Evolutionary conservation across 2,797 vertebrate species (phyloP), one percentile per base, ranked within the genome.

Genomic region (Pseudotriccus pelzelni): DNA sequence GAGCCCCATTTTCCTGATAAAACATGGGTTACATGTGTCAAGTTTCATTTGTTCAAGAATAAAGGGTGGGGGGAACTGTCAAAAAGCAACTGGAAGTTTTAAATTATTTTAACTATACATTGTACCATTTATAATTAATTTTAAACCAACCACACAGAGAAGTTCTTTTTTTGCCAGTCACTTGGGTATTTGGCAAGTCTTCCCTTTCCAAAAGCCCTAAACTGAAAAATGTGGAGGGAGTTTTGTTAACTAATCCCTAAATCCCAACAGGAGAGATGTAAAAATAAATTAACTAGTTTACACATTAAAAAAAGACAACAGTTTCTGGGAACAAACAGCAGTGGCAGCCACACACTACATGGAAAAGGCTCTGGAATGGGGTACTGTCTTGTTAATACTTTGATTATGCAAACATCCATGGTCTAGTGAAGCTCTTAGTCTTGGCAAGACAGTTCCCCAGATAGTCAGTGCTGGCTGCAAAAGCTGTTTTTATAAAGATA

Each of bases 371-470:
- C 73, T 91, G 84, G 82, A 91, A 89, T 14, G 70, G 92, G 90
- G 76, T 21, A 63, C 19, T 5, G 39, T 27, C 90, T 59, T 34
- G 93, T 87, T 96, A 88, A 83, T 96, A 67, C 75, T 90, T 83
- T n/a, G 90, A 79, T 95, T 96, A 92, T 82, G 78, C 94, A 96
- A 96, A 94, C 92, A 84, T 49, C 58, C 77, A 84, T 4, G 47
- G 88, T 90, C 92, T 68, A 86, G 83, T 76, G 90, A 84, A 95
- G 64, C 75, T 81, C 85, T 82, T n/a, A 22, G 50, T 55, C 89
- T 91, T 95, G 94, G 84, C 92, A 89, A 73, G 67, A 70, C 47
- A 85, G 81, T 50, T 90, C 84, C 60, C 77, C 12, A 79, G 60
- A 95, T 53, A 90, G 69, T 60, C 95, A 34, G 32, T 8, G 56